Evolutionary conservation across 2,797 vertebrate species (phyloP).

Genomic region (Sorex maritimensis): DNA sequence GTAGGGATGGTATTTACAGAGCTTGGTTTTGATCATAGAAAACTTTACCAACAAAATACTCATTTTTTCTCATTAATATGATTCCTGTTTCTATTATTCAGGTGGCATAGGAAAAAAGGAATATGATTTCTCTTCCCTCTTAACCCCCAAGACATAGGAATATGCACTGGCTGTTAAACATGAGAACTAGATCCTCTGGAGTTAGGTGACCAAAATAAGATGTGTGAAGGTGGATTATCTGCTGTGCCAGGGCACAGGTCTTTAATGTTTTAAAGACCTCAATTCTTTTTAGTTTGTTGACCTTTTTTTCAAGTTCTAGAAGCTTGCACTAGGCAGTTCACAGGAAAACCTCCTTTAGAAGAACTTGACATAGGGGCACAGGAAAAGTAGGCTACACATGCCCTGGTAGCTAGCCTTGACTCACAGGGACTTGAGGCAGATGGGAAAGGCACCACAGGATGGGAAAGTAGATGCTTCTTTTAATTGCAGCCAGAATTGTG

Average conservation of each 20-base stretch:
- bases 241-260: background rate
- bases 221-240: background rate
- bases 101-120: slow-evolving; percentile 12
- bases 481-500: slow-evolving; percentile 45
- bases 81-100: slow-evolving; percentile 51
- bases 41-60: slow-evolving; percentile 54
- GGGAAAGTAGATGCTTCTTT: background rate
- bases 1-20: slow-evolving; percentile 44
- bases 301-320: slow-evolving; percentile 18
- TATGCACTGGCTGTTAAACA: slow-evolving; percentile 44
- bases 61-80: slow-evolving; percentile 38
- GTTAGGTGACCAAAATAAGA: slow-evolving; percentile 36
- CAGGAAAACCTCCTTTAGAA: slow-evolving; percentile 32
- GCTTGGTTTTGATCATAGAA: background rate
- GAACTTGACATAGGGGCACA: background rate
- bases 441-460: background rate
- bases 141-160: slow-evolving; percentile 11
- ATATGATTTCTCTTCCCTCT: slow-evolving; percentile 45
- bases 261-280: slow-evolving; percentile 6
- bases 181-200: slow-evolving; percentile 19
- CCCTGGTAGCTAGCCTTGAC: slow-evolving; percentile 11
- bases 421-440: slow-evolving; percentile 14
- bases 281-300: slow-evolving; percentile 49
- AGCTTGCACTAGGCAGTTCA: slow-evolving; percentile 28
- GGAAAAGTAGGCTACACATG: background rate